Percentiles rank a stretch among this genome's conserved stretches.
Evolutionary conservation across 2,797 vertebrate genomes (phyloP).

Genomic region (Buceros bicornis): DNA sequence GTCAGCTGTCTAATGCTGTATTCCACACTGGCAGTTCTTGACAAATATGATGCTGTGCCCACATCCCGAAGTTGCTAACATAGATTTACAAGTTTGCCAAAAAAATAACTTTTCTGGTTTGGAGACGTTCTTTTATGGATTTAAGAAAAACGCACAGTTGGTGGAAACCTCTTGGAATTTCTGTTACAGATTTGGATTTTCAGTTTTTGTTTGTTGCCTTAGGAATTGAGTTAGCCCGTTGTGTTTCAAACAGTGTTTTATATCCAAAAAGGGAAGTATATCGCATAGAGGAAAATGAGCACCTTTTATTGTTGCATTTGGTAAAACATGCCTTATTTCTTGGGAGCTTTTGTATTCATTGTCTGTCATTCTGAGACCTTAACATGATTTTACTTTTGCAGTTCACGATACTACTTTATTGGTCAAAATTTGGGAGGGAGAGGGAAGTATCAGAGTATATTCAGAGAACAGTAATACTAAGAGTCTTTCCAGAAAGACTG

Average conservation of each 20-base stretch:
- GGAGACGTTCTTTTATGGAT: not conserved
- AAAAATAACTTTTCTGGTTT: not conserved
- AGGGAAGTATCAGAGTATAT: not conserved
- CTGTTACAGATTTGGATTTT: not conserved
- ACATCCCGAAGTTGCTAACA: not conserved
- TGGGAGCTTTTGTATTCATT: not conserved
- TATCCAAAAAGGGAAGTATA: not conserved
- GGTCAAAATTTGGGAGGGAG: not conserved
- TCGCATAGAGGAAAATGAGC: not conserved
- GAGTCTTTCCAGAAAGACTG: not conserved
- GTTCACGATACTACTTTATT: not conserved
- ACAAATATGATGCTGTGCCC: not conserved
- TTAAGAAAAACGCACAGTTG: not conserved
- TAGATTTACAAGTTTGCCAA: not conserved
- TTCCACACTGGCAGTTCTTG: not conserved
- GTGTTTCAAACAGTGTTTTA: not conserved
- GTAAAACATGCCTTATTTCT: not conserved
- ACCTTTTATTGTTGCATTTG: not conserved
- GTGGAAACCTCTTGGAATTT: not conserved
- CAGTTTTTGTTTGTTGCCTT: not conserved
- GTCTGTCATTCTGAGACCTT: not conserved
- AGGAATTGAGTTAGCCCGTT: not conserved
- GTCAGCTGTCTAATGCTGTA: not conserved
- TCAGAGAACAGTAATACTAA: not conserved
- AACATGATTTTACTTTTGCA: not conserved